Conservation (phyloP, 2,888 invertebrate species). For the Slavum lentiscoides region DNA sequence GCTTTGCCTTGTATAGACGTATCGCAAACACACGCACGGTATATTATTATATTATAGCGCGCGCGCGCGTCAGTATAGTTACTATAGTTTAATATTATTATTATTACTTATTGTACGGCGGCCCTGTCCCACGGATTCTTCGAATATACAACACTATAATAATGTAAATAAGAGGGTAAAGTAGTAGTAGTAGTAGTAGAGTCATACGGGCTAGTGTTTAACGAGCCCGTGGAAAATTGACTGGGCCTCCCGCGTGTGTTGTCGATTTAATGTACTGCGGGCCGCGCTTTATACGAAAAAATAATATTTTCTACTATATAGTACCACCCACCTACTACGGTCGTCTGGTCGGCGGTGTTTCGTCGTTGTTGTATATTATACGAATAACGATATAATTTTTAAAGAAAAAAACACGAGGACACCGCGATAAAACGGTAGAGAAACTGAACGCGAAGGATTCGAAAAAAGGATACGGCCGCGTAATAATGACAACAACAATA, state of each 20-base stretch:
- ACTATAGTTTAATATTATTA: not conserved
- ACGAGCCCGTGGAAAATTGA: not conserved
- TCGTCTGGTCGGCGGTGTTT: not conserved
- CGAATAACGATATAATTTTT: too few relatives aligned
- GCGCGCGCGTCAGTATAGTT: too few relatives aligned
- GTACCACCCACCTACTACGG: too few relatives aligned
- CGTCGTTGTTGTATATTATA: not conserved
- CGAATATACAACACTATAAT: not conserved
- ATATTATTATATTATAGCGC: too few relatives aligned
- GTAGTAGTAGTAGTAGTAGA: too few relatives aligned
- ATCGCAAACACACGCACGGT: too few relatives aligned
- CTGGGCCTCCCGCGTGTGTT: not conserved
- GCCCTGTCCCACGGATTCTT: not conserved
- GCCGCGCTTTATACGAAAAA: not conserved
- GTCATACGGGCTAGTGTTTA: not conserved
- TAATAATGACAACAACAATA: not conserved
- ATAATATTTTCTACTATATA: not conserved
- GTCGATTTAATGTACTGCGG: not conserved
- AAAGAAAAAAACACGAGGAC: too few relatives aligned
- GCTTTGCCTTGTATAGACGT: slow-evolving; percentile 8
- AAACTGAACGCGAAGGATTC: not conserved
- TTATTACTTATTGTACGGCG: not conserved
- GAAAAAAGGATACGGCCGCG: not conserved
- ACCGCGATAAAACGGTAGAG: too few relatives aligned
- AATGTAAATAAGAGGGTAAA: too few relatives aligned